phyloP scores from a whole-genome alignment of 2,888 invertebrate species.

The Papilio gigon region DNA sequence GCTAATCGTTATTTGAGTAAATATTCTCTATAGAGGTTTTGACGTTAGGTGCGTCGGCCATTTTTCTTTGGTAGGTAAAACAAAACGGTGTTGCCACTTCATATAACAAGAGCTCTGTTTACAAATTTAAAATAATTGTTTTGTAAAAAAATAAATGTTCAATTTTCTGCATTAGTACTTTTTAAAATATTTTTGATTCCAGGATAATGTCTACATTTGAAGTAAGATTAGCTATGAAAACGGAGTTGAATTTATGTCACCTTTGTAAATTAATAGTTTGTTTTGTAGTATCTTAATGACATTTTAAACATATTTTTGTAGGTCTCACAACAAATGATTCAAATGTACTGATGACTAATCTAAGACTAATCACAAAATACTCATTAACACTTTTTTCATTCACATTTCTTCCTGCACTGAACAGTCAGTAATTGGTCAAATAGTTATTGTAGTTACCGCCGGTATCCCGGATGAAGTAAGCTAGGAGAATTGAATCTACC shows the following conservation, averaged over 20 bases:
- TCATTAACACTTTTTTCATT: background rate
- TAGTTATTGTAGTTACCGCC: slow-evolving; percentile 44
- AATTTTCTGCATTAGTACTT: no score
- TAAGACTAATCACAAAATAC: background rate
- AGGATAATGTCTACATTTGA: background rate
- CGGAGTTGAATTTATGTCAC: background rate
- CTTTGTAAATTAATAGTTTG: background rate
- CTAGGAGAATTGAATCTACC: slow-evolving; percentile 50
- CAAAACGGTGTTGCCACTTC: slow-evolving; percentile 66
- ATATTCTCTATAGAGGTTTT: slow-evolving; percentile 69
- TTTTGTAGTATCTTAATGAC: background rate
- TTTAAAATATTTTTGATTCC: background rate
- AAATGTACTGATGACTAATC: background rate
- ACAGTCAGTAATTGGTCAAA: slow-evolving; percentile 32
- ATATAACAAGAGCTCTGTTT: background rate
- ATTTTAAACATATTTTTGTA: background rate
- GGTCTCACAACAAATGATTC: background rate
- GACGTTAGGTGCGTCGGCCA: slow-evolving; percentile 76
- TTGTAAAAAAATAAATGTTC: no score
- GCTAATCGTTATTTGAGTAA: slow-evolving; percentile 68
- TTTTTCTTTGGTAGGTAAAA: slow-evolving; percentile 69
- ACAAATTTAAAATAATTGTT: background rate
- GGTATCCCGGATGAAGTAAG: slow-evolving; percentile 43
- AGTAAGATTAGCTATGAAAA: background rate
- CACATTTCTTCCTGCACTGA: background rate